Evolutionary conservation across 1,140 invertebrate genomes (phyloP), one percentile per base, ranked within the genome.

Genomic region (Aphelinus certus): DNA sequence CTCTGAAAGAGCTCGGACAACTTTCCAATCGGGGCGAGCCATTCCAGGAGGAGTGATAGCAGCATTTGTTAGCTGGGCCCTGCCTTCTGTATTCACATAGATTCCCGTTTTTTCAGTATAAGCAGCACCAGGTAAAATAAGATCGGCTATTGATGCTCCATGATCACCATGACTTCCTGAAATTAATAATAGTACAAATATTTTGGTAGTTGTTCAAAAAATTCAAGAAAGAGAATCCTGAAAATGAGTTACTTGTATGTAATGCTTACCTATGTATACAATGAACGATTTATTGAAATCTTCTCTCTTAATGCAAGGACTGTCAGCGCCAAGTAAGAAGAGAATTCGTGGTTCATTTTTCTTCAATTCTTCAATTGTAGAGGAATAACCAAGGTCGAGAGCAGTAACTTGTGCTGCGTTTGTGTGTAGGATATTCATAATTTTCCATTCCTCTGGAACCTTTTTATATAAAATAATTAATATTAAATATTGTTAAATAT

Each of bases 1-100:
- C 88, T 96, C 94, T 26, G 94, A 93, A n/a, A 96, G 84, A 58
- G 95, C 95, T 84, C 96, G 88, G 78, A 99, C 93, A 76, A 99
- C 98, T 89, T 99, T 99, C 98, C 98, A 99, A 89, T 99, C 98
- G 79, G 97, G 95, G 73, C 97, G 91, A 1, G 97, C 97, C 87
- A 95, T 90, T 75, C 97, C 97, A 10, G 98, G 98, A 58, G 98
- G 95, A 46, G 94, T 93, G n/a, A 99, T 93, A 10, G 97, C 98
- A 3, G 92, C 89, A 58, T 94, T 89, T 1, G 97, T 97, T 89
- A 97, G 93, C 88, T 99, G 98, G n/a, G 97, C 91, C 71, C 98
- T 90, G 7, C 98, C 98, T 90, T 99, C 98, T 0, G 95, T 98
- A 87, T 99, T 99, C 0, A 98, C 96, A 88, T 97, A 99, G 10